Base-by-base conservation (phyloP, 2,888 invertebrate genomes). In the Eurytoma californica region DNA sequence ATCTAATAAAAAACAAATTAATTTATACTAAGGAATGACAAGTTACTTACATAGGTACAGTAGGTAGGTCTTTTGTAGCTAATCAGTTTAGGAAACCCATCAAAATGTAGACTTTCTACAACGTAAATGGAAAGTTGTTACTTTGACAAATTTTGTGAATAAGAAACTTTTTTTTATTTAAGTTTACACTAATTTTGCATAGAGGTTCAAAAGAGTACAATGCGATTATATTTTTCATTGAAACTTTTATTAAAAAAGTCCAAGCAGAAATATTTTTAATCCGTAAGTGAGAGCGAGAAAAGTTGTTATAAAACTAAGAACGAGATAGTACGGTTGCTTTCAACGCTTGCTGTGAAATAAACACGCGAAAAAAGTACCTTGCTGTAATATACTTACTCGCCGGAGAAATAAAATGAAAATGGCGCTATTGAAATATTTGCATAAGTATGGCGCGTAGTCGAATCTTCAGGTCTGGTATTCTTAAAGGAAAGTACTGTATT, bases 291-390 rank as follows among this genome's bases (percentile, higher is more conserved):
- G 24, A 66, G 66, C 66, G 66, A 66, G 51, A 66, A 66, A 66
- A 66, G 66, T 66, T 67, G 53, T 67, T 67, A 67, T 67, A 53
- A 53, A 67, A 67, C 24, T 67, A 67, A 67, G 53, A 3, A 28
- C 53, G 53, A 5, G 53, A 53, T n/a, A n/a, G n/a, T n/a, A 67
- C 12, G 24, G 14, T 51, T 24, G 66, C 51, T 66, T 66, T 20
- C 53, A 53, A 14, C 53, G n/a, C 47, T 51, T 18, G 24, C 51
- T 66, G 49, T 13, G 66, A 49, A 51, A n/a, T 66, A 51, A 24
- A 49, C 20, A 51, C 66, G 51, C 66, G 49, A 51, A 66, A 66
- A 66, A 66, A 66, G 7, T 2, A 20, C 14, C 66, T 18, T 51
- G 14, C 13, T 66, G 24, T 51, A 51, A 66, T 63, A 63, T n/a